Conservation (phyloP, 1,140 invertebrate species). For the Heliconius melpomene region DNA sequence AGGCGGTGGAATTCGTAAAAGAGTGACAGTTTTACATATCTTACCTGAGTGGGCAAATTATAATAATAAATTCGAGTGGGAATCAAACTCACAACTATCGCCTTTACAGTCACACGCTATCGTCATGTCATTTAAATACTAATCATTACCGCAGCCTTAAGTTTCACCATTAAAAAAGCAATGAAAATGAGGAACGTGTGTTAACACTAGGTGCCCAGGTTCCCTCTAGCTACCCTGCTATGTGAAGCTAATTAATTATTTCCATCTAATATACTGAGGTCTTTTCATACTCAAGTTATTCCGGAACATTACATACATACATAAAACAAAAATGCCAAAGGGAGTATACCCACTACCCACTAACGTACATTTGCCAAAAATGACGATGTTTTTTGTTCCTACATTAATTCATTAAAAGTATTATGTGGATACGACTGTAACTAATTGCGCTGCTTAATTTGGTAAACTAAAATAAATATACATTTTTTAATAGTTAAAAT, state of each 20-base stretch:
- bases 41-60: too few species aligned
- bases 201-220: too few species aligned
- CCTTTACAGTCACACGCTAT: too few species aligned
- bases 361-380: slow-evolving; percentile 73
- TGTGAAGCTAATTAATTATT: neutral
- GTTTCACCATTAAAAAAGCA: too few species aligned
- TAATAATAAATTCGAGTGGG: too few species aligned
- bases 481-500: neutral
- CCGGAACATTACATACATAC: slow-evolving; percentile 18
- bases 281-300: neutral
- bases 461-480: neutral
- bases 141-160: neutral
- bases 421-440: slow-evolving; percentile 55
- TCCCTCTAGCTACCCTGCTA: too few species aligned
- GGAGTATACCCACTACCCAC: slow-evolving; percentile 45
- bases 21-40: too few species aligned
- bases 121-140: too few species aligned
- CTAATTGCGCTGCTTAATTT: slow-evolving; percentile 34
- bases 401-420: slow-evolving; percentile 56
- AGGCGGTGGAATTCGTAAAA: too few species aligned
- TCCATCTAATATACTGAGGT: neutral
- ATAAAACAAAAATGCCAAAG: slow-evolving; percentile 15
- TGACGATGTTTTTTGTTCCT: slow-evolving; percentile 77
- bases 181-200: too few species aligned
- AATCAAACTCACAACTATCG: too few species aligned